These are phyloP conservation scores for Drosophila yakuba DNA, from an alignment of 1,140 invertebrate species.

Conservation along the genomic window DNA sequence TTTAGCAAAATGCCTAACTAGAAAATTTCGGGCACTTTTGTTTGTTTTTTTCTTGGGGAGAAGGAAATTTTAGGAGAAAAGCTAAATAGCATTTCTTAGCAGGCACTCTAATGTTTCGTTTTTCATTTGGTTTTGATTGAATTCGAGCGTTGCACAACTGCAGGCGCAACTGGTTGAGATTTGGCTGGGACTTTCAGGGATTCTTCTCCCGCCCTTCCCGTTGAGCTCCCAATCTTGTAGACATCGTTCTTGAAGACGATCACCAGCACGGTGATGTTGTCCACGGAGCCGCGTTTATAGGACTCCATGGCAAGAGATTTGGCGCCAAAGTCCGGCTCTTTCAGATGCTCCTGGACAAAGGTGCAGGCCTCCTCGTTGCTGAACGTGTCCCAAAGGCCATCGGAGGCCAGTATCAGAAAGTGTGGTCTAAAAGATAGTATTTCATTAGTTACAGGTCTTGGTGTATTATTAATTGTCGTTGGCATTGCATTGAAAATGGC, in stretches of 20 bases:
- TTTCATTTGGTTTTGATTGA: constrained; percentile 73
- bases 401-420: constrained; percentile 96
- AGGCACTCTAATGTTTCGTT: constrained; percentile 31
- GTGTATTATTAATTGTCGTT: too few species aligned
- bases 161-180: constrained; percentile 25
- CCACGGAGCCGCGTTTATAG: constrained; percentile 95
- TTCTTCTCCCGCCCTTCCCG: constrained; percentile 16
- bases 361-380: constrained; percentile 96
- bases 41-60: constrained; percentile 27
- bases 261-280: constrained; percentile 97
- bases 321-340: constrained; percentile 94
- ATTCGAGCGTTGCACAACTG: constrained; percentile 62
- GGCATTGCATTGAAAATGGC: background rate
- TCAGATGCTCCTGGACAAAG: constrained; percentile 92
- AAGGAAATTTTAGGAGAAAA: constrained; percentile 6
- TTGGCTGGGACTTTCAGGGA: constrained; percentile 44
- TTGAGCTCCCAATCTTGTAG: constrained; percentile 64
- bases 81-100: constrained; percentile 18
- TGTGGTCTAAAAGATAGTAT: constrained; percentile 86
- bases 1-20: constrained; percentile 41
- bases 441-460: background rate
- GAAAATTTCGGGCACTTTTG: constrained; percentile 58
- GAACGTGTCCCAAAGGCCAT: constrained; percentile 98
- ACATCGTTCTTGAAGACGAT: constrained; percentile 91
- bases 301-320: constrained; percentile 95